phyloP scores from a whole-genome alignment of 1,140 invertebrate genomes.

The Meloidogyne chitwoodi region DNA sequence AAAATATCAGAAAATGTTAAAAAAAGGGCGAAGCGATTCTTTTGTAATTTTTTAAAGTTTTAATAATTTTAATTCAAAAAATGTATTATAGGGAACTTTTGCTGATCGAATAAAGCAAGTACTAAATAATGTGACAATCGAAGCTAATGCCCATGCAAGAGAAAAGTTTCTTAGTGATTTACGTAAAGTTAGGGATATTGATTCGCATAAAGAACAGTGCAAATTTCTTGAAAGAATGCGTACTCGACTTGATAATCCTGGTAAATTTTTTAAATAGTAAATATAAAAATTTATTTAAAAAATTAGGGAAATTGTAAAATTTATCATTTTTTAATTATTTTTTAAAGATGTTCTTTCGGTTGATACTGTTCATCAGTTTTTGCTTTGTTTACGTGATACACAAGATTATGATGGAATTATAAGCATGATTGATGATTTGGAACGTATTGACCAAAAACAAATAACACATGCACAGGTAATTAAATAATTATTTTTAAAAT shows the following conservation, averaged over 20 bases:
- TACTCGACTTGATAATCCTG: conserved; percentile 84
- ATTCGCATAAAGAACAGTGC: conserved; percentile 78
- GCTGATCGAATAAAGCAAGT: conserved; percentile 49
- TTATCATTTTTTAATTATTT: too few species aligned
- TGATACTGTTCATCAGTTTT: conserved; percentile 57
- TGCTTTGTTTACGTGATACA: conserved; percentile 55
- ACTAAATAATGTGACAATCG: conserved; percentile 83
- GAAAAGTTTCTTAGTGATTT: conserved; percentile 94
- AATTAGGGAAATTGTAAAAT: too few species aligned
- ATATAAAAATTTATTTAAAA: too few species aligned
- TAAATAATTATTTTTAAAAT: neutral
- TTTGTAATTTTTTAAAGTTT: neutral
- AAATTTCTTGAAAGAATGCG: conserved; percentile 82
- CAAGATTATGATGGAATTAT: conserved; percentile 97
- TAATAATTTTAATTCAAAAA: neutral
- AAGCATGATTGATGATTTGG: conserved; percentile 86
- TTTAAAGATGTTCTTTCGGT: conserved; percentile 82
- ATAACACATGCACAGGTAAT: conserved; percentile 74
- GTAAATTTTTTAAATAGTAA: neutral
- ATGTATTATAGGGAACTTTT: conserved; percentile 36
- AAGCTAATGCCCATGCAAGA: conserved; percentile 79
- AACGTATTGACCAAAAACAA: conserved; percentile 83
- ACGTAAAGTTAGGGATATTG: conserved; percentile 81
- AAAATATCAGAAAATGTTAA: conserved; percentile 38
- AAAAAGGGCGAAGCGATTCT: conserved; percentile 33